phyloP scores from a whole-genome alignment of 2,797 vertebrate species.

The Paguma larvata region DNA sequence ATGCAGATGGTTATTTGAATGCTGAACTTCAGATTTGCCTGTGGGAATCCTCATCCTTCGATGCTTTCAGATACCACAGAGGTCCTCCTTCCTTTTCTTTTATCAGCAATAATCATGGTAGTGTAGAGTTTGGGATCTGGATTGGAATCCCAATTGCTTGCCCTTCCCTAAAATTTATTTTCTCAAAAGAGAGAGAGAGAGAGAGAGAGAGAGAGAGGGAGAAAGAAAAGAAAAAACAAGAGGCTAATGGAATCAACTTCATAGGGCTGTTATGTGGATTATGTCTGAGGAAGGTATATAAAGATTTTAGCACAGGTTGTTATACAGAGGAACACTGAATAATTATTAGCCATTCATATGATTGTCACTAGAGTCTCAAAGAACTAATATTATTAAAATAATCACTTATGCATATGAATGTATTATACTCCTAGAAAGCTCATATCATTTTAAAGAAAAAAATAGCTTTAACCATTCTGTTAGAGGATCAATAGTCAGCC shows the following conservation, averaged over 20 bases:
- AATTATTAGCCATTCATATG: not conserved
- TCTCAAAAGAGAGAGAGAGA: no score
- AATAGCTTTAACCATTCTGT: not conserved
- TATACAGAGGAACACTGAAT: not conserved
- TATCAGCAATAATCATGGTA: not conserved
- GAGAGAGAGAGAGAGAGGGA: no score
- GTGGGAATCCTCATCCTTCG: not conserved
- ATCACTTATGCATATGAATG: not conserved
- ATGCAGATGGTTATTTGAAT: conserved; percentile 10
- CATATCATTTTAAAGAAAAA: conserved; percentile 37
- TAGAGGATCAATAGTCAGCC: not conserved
- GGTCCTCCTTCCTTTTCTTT: not conserved
- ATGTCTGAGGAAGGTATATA: not conserved
- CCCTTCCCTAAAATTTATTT: not conserved
- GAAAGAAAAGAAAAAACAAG: not conserved
- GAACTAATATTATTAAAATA: not conserved
- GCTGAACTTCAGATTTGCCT: not conserved
- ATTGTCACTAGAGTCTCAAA: not conserved
- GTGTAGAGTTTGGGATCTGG: not conserved
- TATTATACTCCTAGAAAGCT: not conserved
- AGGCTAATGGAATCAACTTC: not conserved
- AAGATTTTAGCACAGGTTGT: not conserved
- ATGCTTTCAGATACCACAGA: not conserved
- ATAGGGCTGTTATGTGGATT: not conserved
- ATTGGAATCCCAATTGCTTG: not conserved